phyloP scores from a whole-genome alignment of 2,888 invertebrate genomes.

The Tenthredo mesomela region DNA sequence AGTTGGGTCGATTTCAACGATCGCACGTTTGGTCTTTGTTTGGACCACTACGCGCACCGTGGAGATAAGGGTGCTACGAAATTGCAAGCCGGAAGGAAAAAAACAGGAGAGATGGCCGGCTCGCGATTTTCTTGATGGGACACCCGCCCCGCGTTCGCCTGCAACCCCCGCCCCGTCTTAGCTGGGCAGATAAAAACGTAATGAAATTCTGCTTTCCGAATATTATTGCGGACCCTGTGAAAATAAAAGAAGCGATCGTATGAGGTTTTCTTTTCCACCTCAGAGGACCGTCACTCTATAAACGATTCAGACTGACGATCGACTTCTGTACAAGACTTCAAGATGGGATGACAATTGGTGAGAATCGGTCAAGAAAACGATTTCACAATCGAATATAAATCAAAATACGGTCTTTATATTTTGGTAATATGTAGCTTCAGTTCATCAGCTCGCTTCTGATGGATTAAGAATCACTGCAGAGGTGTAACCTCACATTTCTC shows the following conservation, averaged over 20 bases:
- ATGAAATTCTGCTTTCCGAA: conserved; percentile 51
- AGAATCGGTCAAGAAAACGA: background rate
- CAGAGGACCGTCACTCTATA: background rate
- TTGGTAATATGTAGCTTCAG: background rate
- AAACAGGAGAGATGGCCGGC: conserved; percentile 46
- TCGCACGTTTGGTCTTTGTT: conserved; percentile 48
- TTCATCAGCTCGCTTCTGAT: background rate
- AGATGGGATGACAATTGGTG: background rate
- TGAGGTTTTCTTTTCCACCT: conserved; percentile 12
- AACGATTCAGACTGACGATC: conserved; percentile 1
- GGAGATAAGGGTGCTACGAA: conserved; percentile 48
- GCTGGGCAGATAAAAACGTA: conserved; percentile 44
- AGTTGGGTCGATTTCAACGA: conserved; percentile 43
- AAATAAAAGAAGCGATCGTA: conserved; percentile 39
- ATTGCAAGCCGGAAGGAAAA: conserved; percentile 49
- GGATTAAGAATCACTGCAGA: background rate
- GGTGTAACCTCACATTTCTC: background rate
- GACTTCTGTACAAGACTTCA: background rate
- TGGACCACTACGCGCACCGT: conserved; percentile 39
- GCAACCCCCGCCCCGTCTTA: conserved; percentile 36
- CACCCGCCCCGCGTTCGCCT: conserved; percentile 35
- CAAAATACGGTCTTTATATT: background rate
- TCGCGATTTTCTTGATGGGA: conserved; percentile 50
- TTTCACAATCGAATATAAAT: background rate
- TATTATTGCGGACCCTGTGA: conserved; percentile 44